phyloP scores from a whole-genome alignment of 2,888 invertebrate genomes.

The Lysandra bellargus region DNA sequence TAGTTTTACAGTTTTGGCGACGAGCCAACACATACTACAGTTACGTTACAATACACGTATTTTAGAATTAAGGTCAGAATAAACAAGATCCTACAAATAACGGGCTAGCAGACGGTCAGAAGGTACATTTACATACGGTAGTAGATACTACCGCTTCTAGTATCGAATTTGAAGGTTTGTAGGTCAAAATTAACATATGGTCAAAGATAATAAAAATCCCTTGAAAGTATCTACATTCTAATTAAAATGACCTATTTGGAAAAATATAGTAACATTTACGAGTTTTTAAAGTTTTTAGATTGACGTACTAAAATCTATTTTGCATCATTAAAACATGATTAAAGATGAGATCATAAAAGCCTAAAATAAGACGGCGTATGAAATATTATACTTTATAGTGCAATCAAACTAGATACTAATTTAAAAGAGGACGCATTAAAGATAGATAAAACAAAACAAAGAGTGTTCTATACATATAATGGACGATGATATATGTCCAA shows the following conservation, averaged over 20 bases:
- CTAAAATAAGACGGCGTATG: neutral
- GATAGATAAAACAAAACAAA: neutral
- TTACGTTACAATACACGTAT: constrained; percentile 27
- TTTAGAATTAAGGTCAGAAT: constrained; percentile 31
- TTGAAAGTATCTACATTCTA: no score
- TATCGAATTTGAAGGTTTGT: neutral
- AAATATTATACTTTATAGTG: constrained; percentile 7
- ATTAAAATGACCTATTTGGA: no score
- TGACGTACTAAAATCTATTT: neutral
- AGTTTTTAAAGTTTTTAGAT: neutral
- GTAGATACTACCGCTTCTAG: neutral
- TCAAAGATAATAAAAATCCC: neutral
- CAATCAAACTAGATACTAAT: constrained; percentile 10
- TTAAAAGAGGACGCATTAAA: neutral
- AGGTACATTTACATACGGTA: neutral
- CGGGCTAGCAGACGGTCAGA: neutral
- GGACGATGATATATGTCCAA: neutral
- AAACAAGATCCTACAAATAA: constrained; percentile 30
- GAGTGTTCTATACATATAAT: neutral
- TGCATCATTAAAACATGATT: neutral
- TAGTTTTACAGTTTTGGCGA: constrained; percentile 23
- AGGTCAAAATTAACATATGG: neutral
- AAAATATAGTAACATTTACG: neutral
- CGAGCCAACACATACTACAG: constrained; percentile 5
- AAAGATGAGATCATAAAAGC: constrained; percentile 1